phyloP scores from a whole-genome alignment of 2,797 vertebrate genomes.

The Eidolon dupreanum region DNA sequence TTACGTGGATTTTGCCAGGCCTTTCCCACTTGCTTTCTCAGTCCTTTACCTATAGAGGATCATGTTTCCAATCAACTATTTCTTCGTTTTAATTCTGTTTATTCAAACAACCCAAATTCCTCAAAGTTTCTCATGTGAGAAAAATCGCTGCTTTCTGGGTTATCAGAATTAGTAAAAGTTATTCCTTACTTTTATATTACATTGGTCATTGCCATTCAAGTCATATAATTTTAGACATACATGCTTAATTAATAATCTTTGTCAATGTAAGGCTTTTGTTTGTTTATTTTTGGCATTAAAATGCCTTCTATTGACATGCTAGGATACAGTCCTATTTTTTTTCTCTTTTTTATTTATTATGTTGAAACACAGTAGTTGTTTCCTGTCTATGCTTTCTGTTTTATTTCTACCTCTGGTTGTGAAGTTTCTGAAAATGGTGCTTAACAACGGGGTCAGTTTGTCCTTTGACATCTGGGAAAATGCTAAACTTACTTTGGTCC shows the following conservation, averaged over 20 bases:
- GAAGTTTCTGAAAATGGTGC: constrained; percentile 45
- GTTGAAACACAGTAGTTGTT: too few relatives aligned
- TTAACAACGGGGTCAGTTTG: constrained; percentile 49
- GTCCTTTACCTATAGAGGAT: background rate
- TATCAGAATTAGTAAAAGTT: background rate
- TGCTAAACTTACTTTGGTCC: constrained; percentile 46
- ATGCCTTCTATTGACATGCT: background rate
- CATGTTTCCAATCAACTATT: background rate
- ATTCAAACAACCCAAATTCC: background rate
- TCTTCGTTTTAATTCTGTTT: background rate
- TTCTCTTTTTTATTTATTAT: too few relatives aligned
- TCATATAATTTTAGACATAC: background rate
- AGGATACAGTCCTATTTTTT: background rate
- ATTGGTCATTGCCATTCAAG: background rate
- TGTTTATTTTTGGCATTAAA: background rate
- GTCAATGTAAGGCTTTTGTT: background rate
- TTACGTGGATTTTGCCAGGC: background rate
- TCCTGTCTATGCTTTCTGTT: background rate
- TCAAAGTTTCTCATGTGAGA: background rate
- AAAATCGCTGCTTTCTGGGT: background rate
- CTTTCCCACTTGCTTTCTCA: background rate
- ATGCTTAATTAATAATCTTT: background rate
- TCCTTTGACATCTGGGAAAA: constrained; percentile 69
- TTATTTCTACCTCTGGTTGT: background rate
- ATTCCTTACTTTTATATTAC: background rate